Evolutionary conservation across 2,888 invertebrate species (phyloP).

Genomic region (Troides aeacus): DNA sequence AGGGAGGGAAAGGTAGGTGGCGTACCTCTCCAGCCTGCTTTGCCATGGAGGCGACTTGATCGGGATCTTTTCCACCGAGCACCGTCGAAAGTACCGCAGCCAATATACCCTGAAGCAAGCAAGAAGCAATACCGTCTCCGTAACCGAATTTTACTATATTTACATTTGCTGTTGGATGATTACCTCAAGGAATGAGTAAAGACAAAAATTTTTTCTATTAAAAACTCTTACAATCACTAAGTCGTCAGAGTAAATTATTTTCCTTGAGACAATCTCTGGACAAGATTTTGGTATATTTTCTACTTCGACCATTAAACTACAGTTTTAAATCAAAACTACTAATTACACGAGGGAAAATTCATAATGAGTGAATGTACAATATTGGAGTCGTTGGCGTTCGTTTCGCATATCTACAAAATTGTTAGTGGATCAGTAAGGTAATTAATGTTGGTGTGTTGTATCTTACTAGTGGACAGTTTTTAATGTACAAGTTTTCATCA

Average conservation of each 20-base stretch:
- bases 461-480: conserved; percentile 9
- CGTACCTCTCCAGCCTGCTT: conserved; percentile 97
- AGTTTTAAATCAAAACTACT: conserved; percentile 48
- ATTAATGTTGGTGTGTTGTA: conserved; percentile 25
- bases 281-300: conserved; percentile 60
- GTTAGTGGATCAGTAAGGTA: conserved; percentile 73
- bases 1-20: conserved; percentile 71
- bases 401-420: conserved; percentile 62
- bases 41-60: conserved; percentile 95
- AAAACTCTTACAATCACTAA: conserved; percentile 3
- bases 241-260: conserved; percentile 33
- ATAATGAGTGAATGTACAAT: conserved; percentile 65
- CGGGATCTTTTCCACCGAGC: conserved; percentile 94
- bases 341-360: conserved; percentile 63
- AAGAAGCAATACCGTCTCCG: conserved; percentile 79
- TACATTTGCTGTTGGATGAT: conserved; percentile 59
- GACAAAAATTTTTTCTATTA: neutral
- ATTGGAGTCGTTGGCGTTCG: conserved; percentile 54
- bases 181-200: conserved; percentile 52
- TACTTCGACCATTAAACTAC: conserved; percentile 59
- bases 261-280: conserved; percentile 60
- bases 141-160: conserved; percentile 78
- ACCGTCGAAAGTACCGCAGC: conserved; percentile 94
- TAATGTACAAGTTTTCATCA: conserved; percentile 27
- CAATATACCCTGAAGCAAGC: conserved; percentile 92